Percentiles rank a stretch among this genome's conserved stretches.
Conservation (phyloP, 53 echinoderm and acorn worm species). For the Echinometra lucunter region DNA sequence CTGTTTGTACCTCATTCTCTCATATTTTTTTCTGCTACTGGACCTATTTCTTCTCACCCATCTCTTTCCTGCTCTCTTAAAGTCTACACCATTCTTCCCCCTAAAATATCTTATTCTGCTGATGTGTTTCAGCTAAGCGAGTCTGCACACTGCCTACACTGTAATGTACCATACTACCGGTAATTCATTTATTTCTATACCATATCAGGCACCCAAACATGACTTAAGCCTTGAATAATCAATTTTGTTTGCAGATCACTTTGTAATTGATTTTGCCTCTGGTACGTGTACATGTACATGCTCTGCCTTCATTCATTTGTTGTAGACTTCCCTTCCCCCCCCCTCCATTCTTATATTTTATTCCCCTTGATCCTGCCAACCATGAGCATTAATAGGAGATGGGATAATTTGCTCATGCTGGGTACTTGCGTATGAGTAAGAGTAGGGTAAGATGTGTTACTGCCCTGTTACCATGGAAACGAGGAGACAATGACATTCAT, state of each 20-base stretch:
- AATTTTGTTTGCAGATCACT: background rate
- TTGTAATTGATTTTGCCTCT: background rate
- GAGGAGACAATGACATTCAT: background rate
- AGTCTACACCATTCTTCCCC: background rate
- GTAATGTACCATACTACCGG: background rate
- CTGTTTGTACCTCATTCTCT: no score
- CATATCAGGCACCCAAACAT: background rate
- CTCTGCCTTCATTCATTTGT: background rate
- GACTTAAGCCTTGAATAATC: background rate
- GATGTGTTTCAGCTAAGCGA: background rate
- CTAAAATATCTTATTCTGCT: background rate
- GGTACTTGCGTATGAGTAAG: background rate
- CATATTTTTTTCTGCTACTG: no score
- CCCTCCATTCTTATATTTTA: background rate
- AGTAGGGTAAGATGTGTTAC: background rate
- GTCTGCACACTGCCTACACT: background rate
- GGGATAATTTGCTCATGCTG: background rate
- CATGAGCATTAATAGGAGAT: constrained; percentile 1
- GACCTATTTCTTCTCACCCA: background rate
- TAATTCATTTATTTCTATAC: background rate
- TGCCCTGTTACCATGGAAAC: background rate
- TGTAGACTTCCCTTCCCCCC: background rate
- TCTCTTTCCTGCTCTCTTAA: background rate
- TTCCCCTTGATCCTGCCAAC: background rate
- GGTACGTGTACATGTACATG: background rate